phyloP scores from a whole-genome alignment of 2,113 vertebrate species.

The Eudorcas thomsonii region DNA sequence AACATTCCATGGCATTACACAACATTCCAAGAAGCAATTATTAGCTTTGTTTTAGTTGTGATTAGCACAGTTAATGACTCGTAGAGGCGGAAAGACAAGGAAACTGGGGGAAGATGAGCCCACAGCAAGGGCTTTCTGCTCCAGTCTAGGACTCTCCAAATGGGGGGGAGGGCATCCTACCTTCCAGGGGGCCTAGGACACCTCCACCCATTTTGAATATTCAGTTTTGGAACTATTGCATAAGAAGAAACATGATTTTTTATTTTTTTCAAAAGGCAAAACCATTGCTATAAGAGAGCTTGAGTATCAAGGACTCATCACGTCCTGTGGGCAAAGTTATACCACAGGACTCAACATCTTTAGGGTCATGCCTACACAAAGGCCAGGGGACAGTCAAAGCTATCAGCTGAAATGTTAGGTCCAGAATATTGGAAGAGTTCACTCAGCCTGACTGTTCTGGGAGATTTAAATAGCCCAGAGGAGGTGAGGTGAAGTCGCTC shows the following conservation, averaged over 20 bases:
- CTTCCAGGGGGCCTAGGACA: background rate
- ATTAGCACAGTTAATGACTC: slow-evolving; percentile 46
- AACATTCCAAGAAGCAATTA: slow-evolving; percentile 38
- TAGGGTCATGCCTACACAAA: background rate
- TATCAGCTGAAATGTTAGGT: background rate
- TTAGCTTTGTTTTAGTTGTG: slow-evolving; percentile 55
- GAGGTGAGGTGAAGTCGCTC: too few relatives aligned
- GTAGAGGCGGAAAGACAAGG: background rate
- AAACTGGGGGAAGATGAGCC: background rate
- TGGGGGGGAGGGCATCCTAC: background rate
- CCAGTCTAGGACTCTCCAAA: fast-evolving
- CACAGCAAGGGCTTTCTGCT: background rate
- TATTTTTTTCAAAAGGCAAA: background rate
- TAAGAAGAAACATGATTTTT: background rate
- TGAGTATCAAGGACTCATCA: background rate
- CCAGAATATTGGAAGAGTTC: background rate
- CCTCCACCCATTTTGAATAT: background rate
- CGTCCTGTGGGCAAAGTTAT: background rate
- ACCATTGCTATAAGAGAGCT: background rate
- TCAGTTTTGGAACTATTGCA: background rate
- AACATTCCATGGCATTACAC: background rate
- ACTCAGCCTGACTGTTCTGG: background rate
- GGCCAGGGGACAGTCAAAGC: too few relatives aligned
- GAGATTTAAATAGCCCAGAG: background rate
- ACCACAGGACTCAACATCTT: background rate